A percentile compares a stretch with the other conserved stretches of the same genome.
Conservation (phyloP, 2,888 invertebrate species). For the Zygaena filipendulae region DNA sequence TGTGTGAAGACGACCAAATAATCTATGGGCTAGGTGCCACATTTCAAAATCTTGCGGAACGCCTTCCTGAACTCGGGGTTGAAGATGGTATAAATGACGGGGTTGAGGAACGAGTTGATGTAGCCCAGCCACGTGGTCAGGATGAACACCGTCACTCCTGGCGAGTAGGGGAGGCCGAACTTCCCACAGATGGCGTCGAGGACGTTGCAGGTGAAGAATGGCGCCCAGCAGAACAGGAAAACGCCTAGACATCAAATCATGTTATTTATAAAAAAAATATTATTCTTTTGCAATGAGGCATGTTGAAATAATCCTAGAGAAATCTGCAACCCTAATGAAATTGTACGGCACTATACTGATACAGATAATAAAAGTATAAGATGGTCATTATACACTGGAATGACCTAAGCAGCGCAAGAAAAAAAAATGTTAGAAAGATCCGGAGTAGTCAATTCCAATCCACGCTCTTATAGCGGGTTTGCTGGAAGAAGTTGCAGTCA, state of each 20-base stretch:
- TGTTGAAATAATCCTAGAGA: no score
- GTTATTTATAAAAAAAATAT: no score
- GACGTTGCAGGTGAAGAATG: conserved; percentile 98
- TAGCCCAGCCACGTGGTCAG: conserved; percentile 98
- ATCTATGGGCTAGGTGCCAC: conserved; percentile 66
- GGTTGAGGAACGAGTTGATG: conserved; percentile 94
- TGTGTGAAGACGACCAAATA: conserved; percentile 42
- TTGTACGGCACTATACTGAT: no score
- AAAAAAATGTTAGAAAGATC: no score
- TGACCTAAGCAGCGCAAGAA: no score
- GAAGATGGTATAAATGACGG: conserved; percentile 93
- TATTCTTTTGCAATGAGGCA: no score
- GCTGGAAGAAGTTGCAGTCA: no score
- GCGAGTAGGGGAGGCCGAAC: conserved; percentile 79
- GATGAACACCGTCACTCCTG: conserved; percentile 90
- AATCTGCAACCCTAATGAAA: no score
- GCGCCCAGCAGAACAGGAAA: conserved; percentile 98
- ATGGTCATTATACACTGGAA: no score
- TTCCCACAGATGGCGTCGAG: conserved; percentile 96
- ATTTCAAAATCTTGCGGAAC: conserved; percentile 89
- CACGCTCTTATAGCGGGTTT: no score
- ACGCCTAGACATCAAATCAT: conserved; percentile 89
- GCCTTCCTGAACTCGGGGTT: conserved; percentile 98
- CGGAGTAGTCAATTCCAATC: no score
- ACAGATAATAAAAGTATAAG: no score